Evolutionary conservation across 2,113 vertebrate genomes (phyloP), one percentile per base, ranked within the genome.

Genomic region (Chaetodon auriga): DNA sequence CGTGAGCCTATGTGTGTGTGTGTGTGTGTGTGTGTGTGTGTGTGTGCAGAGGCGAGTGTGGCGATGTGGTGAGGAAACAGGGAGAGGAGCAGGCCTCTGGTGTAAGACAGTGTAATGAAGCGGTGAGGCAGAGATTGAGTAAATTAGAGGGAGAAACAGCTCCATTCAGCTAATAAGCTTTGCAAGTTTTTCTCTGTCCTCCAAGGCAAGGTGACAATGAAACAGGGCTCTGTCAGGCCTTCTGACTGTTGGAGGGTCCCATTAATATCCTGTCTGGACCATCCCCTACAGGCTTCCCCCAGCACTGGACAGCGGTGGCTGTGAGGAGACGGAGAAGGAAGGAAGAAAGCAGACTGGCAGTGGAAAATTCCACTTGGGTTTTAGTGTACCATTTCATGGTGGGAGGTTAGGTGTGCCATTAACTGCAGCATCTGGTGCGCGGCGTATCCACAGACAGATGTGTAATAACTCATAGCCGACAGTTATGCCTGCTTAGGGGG

Each of bases 161-260:
- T 84, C 87, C 75, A 87, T 90, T 92, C 76, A 80, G 66, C 78
- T 92, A 95, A 94, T 75, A 92, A 92, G 84, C 86, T 90, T 95
- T 87, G 87, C 89, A 89, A 91, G 87, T 94, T 87, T 89, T 90
- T 86, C 68, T 83, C 86, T 68, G 92, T 94, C 94, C 92, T 96
- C 92, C 82, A 79, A 82, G 91, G 89, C 92, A 96, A 96, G 93
- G 95, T 94, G 93, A 95, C 94, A 92, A 86, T 89, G 82, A 89
- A 93, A 87, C 87, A 76, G 81, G 75, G 82, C 81, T 87, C 83
- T 78, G 87, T 78, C 87, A 89, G 85, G 81, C 78, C 88, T 86
- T 90, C 76, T 90, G 91, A 90, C 91, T 90, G 88, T 76, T 69
- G 71, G 87, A 89, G 86, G 80, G 87, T 76, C 83, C 70, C 85